Conservation (phyloP, 2,888 invertebrate species). For the Mayetiola destructor region DNA sequence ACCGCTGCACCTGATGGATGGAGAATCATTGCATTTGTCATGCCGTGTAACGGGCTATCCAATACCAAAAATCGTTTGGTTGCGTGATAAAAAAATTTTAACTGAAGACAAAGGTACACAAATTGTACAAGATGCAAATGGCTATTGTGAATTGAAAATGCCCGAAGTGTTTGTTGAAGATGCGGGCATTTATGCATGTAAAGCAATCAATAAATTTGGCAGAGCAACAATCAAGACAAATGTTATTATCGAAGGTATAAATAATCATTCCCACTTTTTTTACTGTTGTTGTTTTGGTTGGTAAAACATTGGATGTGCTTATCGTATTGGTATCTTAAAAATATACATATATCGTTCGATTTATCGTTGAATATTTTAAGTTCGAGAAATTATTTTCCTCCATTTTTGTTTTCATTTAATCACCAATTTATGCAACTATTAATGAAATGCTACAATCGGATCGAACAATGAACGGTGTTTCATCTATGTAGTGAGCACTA, state of each 20-base stretch:
- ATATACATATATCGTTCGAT: too few relatives aligned
- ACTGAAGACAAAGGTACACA: conserved; percentile 63
- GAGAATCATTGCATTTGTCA: conserved; percentile 61
- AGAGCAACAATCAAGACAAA: conserved; percentile 61
- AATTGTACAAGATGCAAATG: conserved; percentile 60
- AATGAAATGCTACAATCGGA: too few relatives aligned
- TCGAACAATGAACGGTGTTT: too few relatives aligned
- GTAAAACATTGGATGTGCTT: neutral
- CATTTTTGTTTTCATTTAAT: too few relatives aligned
- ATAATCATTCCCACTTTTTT: too few relatives aligned
- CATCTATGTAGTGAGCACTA: too few relatives aligned
- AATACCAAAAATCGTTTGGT: conserved; percentile 68
- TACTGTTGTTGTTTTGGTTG: neutral
- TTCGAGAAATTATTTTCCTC: too few relatives aligned
- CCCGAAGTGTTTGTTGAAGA: conserved; percentile 84
- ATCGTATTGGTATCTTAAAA: too few relatives aligned
- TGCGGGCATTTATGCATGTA: conserved; percentile 72
- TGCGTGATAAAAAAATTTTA: conserved; percentile 53
- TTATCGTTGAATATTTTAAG: too few relatives aligned
- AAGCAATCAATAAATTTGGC: conserved; percentile 69
- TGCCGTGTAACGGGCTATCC: conserved; percentile 66
- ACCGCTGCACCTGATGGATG: conserved; percentile 73
- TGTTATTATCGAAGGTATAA: conserved; percentile 66
- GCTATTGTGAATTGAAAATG: conserved; percentile 64
- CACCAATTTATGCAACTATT: too few relatives aligned